Conservation (phyloP, 2,797 vertebrate species). For the Anableps anableps region DNA sequence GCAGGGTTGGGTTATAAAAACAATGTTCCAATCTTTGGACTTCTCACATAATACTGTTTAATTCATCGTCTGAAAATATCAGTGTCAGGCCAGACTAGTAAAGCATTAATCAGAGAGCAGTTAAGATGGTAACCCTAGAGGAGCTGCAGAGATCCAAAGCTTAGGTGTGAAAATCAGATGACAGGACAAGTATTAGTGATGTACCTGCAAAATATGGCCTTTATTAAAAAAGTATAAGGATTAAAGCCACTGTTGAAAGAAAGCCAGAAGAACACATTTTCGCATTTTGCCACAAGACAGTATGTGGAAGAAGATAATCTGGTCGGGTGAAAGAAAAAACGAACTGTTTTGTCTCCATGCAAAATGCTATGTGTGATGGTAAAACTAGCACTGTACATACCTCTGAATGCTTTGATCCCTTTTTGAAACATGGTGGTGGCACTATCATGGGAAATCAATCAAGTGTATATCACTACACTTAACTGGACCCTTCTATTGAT, state of each 20-base stretch:
- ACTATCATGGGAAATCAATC: not conserved
- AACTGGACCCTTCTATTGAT: not conserved
- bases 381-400: too few relatives aligned
- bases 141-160: too few relatives aligned
- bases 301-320: not conserved
- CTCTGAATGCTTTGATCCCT: not conserved
- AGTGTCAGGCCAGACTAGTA: too few relatives aligned
- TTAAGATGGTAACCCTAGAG: too few relatives aligned
- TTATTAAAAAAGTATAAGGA: not conserved
- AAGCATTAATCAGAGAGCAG: too few relatives aligned
- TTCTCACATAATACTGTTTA: too few relatives aligned
- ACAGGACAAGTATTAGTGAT: too few relatives aligned
- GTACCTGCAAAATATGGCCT: not conserved
- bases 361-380: not conserved
- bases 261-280: not conserved
- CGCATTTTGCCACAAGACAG: not conserved
- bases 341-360: not conserved
- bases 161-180: too few relatives aligned
- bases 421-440: not conserved
- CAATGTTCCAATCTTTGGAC: not conserved
- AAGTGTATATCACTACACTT: not conserved
- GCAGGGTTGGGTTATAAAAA: not conserved
- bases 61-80: too few relatives aligned
- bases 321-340: not conserved
- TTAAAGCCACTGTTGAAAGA: not conserved